Conservation (phyloP, 2,888 invertebrate species). For the Andrena marginata region DNA sequence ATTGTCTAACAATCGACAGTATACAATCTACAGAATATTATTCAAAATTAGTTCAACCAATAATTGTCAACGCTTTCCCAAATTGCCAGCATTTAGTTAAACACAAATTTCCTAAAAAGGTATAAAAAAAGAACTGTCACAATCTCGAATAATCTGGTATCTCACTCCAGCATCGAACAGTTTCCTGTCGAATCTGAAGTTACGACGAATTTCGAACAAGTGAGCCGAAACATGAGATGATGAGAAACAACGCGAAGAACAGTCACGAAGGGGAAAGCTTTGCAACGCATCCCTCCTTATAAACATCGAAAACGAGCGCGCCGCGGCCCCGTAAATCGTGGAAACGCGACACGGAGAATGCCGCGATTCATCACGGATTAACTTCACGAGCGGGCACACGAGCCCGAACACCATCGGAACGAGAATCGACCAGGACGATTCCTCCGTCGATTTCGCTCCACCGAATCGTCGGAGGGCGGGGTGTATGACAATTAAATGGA, state of each 20-base stretch:
- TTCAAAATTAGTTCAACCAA: no score
- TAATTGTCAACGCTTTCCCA: no score
- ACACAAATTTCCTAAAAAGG: no score
- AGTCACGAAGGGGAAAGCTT: neutral
- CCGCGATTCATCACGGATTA: conserved; percentile 2
- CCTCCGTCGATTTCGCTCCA: neutral
- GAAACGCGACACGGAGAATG: conserved; percentile 9
- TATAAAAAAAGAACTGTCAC: no score
- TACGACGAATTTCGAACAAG: neutral
- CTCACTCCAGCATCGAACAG: no score
- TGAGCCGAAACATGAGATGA: neutral
- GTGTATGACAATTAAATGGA: conserved; percentile 49
- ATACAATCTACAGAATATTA: no score
- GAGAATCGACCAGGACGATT: neutral
- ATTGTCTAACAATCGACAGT: no score
- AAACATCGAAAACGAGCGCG: conserved; percentile 7
- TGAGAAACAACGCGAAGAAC: neutral
- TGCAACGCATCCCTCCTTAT: neutral
- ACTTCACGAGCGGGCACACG: neutral
- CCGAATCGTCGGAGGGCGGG: neutral
- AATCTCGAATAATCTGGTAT: no score
- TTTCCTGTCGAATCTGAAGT: neutral
- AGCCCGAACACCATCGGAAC: neutral
- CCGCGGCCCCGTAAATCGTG: conserved; percentile 2
- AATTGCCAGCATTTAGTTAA: no score